Conservation (phyloP, 2,797 vertebrate genomes). For the Salmo trutta region DNA sequence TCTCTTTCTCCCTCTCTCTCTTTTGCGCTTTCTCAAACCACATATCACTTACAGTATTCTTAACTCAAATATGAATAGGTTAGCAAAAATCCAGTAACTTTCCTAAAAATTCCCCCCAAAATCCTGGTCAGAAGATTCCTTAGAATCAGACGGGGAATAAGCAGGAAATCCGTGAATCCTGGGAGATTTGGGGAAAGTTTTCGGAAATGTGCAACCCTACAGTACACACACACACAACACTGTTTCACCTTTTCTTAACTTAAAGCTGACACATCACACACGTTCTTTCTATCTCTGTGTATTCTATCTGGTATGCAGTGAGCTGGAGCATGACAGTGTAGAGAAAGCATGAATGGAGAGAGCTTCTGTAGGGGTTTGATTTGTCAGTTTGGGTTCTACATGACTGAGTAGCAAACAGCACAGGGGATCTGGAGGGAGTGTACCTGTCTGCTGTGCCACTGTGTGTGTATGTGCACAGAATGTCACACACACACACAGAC, state of each 20-base stretch:
- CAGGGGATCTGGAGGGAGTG: slow-evolving; percentile 12
- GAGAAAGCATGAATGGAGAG: background rate
- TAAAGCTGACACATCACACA: background rate
- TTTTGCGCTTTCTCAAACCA: background rate
- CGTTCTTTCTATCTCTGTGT: background rate
- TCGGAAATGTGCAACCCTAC: background rate
- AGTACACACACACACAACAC: background rate
- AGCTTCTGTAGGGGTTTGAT: slow-evolving; percentile 6
- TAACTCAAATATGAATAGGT: background rate
- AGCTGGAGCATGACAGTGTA: background rate
- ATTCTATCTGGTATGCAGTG: background rate
- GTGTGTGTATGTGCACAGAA: background rate
- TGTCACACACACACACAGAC: background rate
- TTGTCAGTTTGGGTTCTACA: slow-evolving; percentile 39
- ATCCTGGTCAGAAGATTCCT: no score
- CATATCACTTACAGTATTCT: background rate
- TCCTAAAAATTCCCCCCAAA: no score
- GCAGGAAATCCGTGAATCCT: no score
- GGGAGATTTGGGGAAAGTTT: no score
- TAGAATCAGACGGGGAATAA: no score
- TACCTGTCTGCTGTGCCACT: slow-evolving; percentile 5
- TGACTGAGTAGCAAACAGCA: slow-evolving; percentile 34
- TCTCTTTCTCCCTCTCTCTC: background rate
- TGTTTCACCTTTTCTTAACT: background rate
- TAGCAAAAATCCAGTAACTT: no score